Evolutionary conservation across 2,797 vertebrate species (phyloP).

Genomic region (Notamacropus eugenii): DNA sequence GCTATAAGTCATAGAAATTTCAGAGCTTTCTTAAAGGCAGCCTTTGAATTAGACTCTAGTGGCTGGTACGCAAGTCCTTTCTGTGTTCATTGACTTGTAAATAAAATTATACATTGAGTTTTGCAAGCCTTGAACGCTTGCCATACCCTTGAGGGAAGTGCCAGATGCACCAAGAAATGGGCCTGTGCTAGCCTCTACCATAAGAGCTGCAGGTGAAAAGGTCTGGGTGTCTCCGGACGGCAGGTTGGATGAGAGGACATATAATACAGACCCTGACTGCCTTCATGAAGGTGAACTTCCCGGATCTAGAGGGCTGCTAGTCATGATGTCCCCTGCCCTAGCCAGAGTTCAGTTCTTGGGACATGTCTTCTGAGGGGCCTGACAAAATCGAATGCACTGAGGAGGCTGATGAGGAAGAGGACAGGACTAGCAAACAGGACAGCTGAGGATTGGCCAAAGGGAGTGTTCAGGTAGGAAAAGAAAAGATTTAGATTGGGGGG

Average conservation of each 20-base stretch:
- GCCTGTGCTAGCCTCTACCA: not conserved
- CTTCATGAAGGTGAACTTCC: no score
- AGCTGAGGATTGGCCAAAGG: not conserved
- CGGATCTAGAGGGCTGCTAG: no score
- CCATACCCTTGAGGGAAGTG: not conserved
- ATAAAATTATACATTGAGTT: not conserved
- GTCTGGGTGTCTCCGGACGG: no score
- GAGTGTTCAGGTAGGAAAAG: not conserved
- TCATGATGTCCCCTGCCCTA: not conserved
- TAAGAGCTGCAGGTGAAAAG: not conserved
- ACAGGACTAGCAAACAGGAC: not conserved
- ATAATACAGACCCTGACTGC: not conserved
- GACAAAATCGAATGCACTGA: not conserved
- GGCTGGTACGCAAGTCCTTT: not conserved
- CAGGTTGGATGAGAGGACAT: no score
- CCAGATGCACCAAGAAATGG: not conserved
- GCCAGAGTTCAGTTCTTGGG: not conserved
- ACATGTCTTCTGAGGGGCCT: not conserved
- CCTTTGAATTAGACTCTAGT: not conserved
- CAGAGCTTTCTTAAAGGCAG: not conserved
- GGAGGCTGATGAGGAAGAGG: not conserved
- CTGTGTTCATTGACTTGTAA: not conserved
- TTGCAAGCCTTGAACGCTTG: not conserved
- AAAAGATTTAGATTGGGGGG: not conserved
- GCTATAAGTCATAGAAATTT: not conserved